Evolutionary conservation across 1,140 invertebrate genomes (phyloP).

Genomic region (Drosophila oshimai): DNA sequence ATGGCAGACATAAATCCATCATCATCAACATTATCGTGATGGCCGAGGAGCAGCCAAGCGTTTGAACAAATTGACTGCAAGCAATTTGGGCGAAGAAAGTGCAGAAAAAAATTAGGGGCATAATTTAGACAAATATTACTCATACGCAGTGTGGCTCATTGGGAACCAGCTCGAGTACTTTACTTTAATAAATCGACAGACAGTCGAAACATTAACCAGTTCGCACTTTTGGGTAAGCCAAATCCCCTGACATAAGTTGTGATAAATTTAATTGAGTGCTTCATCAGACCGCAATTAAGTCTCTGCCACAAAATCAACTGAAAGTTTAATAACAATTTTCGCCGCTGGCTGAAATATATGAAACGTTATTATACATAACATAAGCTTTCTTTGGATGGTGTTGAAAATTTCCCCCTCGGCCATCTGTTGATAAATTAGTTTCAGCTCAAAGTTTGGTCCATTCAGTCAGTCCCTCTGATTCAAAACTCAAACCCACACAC

Average conservation of each 20-base stretch:
- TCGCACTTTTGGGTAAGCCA: neutral
- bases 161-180: constrained; percentile 9
- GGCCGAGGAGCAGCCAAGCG: constrained; percentile 11
- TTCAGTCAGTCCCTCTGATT: neutral
- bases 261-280: constrained; percentile 47
- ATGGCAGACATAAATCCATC: constrained; percentile 63
- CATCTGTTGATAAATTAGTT: constrained; percentile 32
- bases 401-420: neutral
- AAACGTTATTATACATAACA: neutral
- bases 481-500: neutral
- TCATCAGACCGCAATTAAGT: constrained; percentile 6
- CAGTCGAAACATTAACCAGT: neutral
- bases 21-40: constrained; percentile 40
- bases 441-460: constrained; percentile 19
- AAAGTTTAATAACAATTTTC: constrained; percentile 5
- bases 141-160: constrained; percentile 51
- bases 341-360: neutral
- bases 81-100: constrained; percentile 46
- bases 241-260: constrained; percentile 14
- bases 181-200: constrained; percentile 53
- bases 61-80: constrained; percentile 53
- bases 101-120: constrained; percentile 8
- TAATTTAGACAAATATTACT: constrained; percentile 54
- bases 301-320: neutral
- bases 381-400: neutral